phyloP scores from a whole-genome alignment of 2,888 invertebrate species.

The Drosophila lutescens region DNA sequence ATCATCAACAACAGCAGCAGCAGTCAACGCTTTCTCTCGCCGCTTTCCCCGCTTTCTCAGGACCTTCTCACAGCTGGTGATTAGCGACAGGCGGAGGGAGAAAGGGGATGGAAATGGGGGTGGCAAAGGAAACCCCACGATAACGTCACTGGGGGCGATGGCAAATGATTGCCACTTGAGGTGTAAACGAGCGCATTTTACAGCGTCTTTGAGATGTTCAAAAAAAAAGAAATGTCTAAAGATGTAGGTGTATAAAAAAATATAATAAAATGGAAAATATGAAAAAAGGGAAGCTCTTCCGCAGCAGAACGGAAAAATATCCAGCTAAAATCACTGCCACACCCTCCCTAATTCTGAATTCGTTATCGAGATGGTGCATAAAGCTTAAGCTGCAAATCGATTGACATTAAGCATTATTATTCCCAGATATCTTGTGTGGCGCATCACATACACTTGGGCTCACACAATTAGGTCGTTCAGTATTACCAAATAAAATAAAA shows the following conservation, averaged over 20 bases:
- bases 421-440: constrained; percentile 3
- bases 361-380: constrained; percentile 29
- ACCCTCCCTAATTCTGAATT: not conserved
- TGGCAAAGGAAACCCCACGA: constrained; percentile 37
- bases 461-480: too few species aligned
- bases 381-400: constrained; percentile 35
- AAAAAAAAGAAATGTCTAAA: constrained; percentile 43
- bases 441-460: too few species aligned
- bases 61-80: constrained; percentile 31
- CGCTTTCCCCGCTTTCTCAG: not conserved
- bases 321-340: constrained; percentile 32
- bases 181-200: constrained; percentile 78
- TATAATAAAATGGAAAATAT: constrained; percentile 20
- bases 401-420: constrained; percentile 32
- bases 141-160: constrained; percentile 52
- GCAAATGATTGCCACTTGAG: constrained; percentile 73
- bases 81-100: constrained; percentile 25
- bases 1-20: constrained; percentile 48
- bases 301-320: constrained; percentile 5
- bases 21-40: constrained; percentile 20
- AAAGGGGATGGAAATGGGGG: not conserved
- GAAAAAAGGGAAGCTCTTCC: constrained; percentile 16
- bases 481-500: too few species aligned
- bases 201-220: constrained; percentile 54
- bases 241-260: constrained; percentile 1